Conservation (phyloP, 2,797 vertebrate species). For the Esox masquinongy region DNA sequence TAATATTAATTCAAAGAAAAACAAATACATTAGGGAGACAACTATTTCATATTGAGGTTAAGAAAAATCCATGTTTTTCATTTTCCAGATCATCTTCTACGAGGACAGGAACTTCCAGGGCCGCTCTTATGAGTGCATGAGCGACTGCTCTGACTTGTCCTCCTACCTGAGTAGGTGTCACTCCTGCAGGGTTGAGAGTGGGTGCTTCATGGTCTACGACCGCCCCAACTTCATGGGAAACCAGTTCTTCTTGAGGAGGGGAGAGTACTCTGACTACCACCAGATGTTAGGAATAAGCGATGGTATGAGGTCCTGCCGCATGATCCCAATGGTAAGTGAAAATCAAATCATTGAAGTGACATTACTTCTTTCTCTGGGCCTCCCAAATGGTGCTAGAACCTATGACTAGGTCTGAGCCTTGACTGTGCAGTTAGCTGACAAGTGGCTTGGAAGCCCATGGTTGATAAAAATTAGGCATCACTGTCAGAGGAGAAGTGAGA, state of each 20-base stretch:
- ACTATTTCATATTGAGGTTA: too few species aligned
- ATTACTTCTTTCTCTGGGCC: too few species aligned
- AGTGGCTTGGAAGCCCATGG: too few species aligned
- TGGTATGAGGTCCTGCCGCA: constrained; percentile 26
- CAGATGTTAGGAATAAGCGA: constrained; percentile 51
- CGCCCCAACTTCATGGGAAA: constrained; percentile 65
- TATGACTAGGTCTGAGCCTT: too few species aligned
- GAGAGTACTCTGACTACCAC: constrained; percentile 70
- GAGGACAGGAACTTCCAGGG: too few species aligned
- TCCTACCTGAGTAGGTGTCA: constrained; percentile 70
- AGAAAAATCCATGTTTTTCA: not conserved
- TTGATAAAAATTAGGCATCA: too few species aligned
- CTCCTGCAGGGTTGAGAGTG: constrained; percentile 71
- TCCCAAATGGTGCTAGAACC: too few species aligned
- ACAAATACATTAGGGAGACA: too few species aligned
- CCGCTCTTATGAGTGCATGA: constrained; percentile 75
- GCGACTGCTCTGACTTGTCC: constrained; percentile 67
- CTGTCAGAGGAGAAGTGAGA: too few species aligned
- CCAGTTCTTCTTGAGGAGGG: constrained; percentile 68
- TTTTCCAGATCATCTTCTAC: constrained; percentile 62
- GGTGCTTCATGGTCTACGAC: constrained; percentile 76
- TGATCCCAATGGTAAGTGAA: constrained; percentile 59
- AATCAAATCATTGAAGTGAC: not conserved
- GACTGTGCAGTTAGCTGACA: too few species aligned
- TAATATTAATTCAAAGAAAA: too few species aligned